Evolutionary conservation across 1,140 invertebrate species (phyloP).

Genomic region (Aphis gossypii): DNA sequence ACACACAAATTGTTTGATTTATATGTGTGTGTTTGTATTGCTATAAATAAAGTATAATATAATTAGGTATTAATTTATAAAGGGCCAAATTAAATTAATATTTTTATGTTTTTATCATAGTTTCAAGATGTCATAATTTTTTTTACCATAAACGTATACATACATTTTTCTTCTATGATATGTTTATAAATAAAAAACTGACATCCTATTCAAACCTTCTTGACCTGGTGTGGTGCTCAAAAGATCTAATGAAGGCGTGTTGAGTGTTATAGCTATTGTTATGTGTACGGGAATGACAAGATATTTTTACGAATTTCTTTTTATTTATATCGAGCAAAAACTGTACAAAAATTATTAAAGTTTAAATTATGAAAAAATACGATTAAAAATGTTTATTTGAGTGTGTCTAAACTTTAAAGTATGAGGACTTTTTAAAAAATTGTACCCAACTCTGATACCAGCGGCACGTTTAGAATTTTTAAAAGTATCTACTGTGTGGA

Average conservation of each 20-base stretch:
- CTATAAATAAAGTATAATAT: neutral
- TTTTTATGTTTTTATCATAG: neutral
- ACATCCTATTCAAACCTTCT: neutral
- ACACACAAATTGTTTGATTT: neutral
- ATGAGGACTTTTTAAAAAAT: too few species aligned
- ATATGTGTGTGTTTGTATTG: neutral
- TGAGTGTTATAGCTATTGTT: neutral
- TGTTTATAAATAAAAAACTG: neutral
- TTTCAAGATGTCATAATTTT: neutral
- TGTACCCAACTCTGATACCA: neutral
- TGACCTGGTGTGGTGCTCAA: neutral
- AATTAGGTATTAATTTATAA: neutral
- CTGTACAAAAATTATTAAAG: neutral
- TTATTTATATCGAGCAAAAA: neutral
- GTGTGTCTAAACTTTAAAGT: neutral
- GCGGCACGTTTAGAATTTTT: neutral
- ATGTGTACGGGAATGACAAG: neutral
- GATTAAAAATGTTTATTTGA: neutral
- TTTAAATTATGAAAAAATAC: neutral
- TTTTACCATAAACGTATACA: neutral
- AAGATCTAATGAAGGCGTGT: neutral
- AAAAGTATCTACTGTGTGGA: neutral
- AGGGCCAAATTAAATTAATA: neutral
- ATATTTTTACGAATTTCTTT: neutral
- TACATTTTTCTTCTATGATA: neutral